Evolutionary conservation across 2,888 invertebrate species (phyloP).

Genomic region (Psylliodes chrysocephalus): DNA sequence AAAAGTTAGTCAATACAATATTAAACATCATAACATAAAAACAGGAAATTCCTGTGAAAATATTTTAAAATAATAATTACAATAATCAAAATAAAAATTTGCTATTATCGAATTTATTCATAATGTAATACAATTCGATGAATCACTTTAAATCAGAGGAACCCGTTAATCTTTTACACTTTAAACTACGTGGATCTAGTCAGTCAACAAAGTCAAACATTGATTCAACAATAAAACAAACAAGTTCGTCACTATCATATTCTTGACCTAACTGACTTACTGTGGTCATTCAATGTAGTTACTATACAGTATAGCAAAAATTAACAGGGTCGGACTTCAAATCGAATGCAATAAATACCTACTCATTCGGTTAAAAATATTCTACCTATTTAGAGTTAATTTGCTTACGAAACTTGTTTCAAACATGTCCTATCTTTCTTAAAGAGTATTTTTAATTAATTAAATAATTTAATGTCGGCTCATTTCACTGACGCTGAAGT

Average conservation of each 20-base stretch:
- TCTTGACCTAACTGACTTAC: slow-evolving; percentile 18
- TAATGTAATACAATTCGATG: slow-evolving; percentile 4
- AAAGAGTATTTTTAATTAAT: no score
- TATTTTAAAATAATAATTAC: no score
- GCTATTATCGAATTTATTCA: background rate
- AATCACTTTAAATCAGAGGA: slow-evolving; percentile 14
- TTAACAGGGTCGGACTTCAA: slow-evolving; percentile 3
- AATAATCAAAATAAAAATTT: no score
- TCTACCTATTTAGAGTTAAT: no score
- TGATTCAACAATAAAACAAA: background rate
- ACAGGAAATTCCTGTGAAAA: background rate
- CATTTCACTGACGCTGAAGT: no score
- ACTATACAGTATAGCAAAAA: background rate
- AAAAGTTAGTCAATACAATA: no score
- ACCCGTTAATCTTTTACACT: slow-evolving; percentile 14
- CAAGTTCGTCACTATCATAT: background rate
- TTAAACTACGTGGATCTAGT: background rate
- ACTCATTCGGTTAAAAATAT: no score
- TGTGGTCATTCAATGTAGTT: background rate
- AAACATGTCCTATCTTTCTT: no score
- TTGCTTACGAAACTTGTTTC: no score
- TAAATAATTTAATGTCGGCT: no score
- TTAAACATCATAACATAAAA: no score
- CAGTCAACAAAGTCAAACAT: background rate
- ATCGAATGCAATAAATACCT: no score